Percentiles rank a stretch among this genome's conserved stretches.
Evolutionary conservation across 2,797 vertebrate genomes (phyloP).

Genomic region (Silurus lanzhouensis): DNA sequence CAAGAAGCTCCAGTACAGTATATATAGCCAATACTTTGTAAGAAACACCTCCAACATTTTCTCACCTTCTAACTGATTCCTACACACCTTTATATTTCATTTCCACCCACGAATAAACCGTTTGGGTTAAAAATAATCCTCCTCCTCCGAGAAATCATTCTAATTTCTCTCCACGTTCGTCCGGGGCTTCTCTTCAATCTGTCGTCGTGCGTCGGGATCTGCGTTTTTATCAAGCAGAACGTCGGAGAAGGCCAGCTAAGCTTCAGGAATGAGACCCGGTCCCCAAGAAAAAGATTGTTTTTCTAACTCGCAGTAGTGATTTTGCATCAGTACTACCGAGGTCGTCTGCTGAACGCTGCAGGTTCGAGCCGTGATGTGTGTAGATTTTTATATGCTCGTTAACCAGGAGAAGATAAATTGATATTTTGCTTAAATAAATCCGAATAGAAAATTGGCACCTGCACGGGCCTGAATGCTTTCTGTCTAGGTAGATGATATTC

Average conservation of each 20-base stretch:
- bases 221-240: slow-evolving; percentile 39
- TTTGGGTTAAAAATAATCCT: background rate
- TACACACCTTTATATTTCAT: slow-evolving; percentile 70
- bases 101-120: slow-evolving; percentile 71
- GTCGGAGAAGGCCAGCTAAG: slow-evolving; percentile 22
- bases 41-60: slow-evolving; percentile 55
- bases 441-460: background rate
- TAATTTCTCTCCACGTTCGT: slow-evolving; percentile 48
- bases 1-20: too few relatives aligned
- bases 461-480: background rate
- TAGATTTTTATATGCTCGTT: background rate
- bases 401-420: background rate
- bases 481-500: too few relatives aligned
- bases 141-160: slow-evolving; percentile 18
- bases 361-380: background rate
- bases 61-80: slow-evolving; percentile 68
- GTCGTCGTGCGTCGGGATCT: slow-evolving; percentile 25
- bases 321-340: background rate
- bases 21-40: too few relatives aligned
- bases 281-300: background rate
- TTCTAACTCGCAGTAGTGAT: background rate
- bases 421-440: background rate
- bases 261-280: slow-evolving; percentile 23
- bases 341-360: background rate
- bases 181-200: slow-evolving; percentile 33